A percentile compares a stretch with the other conserved stretches of the same genome.
Evolutionary conservation across 2,113 vertebrate genomes (phyloP).

Genomic region (Scolopax mira): DNA sequence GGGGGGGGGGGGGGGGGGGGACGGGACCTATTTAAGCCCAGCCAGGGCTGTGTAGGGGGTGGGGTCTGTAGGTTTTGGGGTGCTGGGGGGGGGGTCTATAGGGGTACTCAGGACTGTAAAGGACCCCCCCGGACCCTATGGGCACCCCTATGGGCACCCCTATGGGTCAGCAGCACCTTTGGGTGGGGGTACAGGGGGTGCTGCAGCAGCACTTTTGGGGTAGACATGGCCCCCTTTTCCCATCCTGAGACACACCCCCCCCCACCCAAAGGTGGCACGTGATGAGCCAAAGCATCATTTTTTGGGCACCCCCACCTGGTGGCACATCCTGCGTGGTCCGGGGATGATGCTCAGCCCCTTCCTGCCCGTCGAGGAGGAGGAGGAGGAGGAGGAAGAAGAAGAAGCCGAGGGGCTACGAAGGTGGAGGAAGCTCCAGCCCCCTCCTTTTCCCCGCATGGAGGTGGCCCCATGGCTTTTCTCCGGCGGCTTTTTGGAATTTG

Average conservation of each 20-base stretch:
- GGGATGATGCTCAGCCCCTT: not conserved
- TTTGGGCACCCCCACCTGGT: not conserved
- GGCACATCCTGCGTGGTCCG: not conserved
- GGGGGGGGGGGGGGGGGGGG: too few relatives aligned
- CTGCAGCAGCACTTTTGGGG: not conserved
- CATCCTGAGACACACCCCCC: too few relatives aligned
- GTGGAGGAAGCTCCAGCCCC: not conserved
- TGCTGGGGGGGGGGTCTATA: accelerated
- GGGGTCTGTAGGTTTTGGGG: not conserved
- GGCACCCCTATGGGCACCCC: not conserved
- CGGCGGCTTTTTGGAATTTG: constrained; percentile 59
- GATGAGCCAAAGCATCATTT: not conserved
- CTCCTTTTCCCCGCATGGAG: not conserved
- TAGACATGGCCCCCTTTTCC: too few relatives aligned
- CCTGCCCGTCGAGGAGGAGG: not conserved
- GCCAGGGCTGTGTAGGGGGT: not conserved
- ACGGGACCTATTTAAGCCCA: not conserved
- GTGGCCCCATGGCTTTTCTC: constrained; percentile 63
- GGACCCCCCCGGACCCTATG: not conserved
- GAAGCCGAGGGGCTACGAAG: not conserved
- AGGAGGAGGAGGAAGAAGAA: not conserved
- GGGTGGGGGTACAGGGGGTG: not conserved
- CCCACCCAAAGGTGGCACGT: accelerated
- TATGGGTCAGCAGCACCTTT: not conserved
- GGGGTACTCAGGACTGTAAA: accelerated